These are phyloP conservation scores for Zapus hudsonius DNA, from an alignment of 2,113 vertebrate species.

Conservation along the genomic window DNA sequence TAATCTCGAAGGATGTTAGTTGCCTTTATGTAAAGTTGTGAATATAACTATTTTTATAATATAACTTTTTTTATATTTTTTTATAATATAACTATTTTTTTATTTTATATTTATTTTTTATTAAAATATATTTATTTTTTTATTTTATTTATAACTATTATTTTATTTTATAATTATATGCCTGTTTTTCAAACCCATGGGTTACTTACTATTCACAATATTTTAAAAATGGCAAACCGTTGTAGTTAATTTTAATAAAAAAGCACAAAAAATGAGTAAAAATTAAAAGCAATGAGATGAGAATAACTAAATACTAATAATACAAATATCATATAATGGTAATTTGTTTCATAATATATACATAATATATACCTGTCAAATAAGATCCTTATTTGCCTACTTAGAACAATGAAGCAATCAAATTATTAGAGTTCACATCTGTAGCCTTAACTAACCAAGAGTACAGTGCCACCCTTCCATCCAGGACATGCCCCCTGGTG, in stretches of 20 bases:
- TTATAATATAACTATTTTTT: no score
- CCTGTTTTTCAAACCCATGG: not conserved
- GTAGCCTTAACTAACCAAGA: not conserved
- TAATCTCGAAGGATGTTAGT: not conserved
- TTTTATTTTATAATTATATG: not conserved
- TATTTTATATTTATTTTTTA: constrained; percentile 3
- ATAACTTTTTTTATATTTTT: no score
- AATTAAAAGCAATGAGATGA: constrained; percentile 18
- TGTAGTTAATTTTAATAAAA: constrained; percentile 37
- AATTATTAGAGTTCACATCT: not conserved
- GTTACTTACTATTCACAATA: not conserved
- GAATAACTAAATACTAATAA: constrained; percentile 14
- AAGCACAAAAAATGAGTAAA: not conserved
- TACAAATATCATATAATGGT: not conserved
- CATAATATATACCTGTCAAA: not conserved
- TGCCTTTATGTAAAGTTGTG: not conserved
- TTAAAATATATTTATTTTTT: no score
- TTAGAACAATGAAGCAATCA: not conserved
- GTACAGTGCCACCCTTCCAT: not conserved
- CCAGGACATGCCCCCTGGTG: not conserved
- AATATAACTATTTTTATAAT: not conserved
- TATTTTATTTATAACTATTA: no score
- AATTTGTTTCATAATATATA: not conserved
- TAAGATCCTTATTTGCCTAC: constrained; percentile 1
- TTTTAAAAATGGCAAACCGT: constrained; percentile 23